Evolutionary conservation across 2,888 invertebrate genomes (phyloP).

Genomic region (Drosophila phalerata): DNA sequence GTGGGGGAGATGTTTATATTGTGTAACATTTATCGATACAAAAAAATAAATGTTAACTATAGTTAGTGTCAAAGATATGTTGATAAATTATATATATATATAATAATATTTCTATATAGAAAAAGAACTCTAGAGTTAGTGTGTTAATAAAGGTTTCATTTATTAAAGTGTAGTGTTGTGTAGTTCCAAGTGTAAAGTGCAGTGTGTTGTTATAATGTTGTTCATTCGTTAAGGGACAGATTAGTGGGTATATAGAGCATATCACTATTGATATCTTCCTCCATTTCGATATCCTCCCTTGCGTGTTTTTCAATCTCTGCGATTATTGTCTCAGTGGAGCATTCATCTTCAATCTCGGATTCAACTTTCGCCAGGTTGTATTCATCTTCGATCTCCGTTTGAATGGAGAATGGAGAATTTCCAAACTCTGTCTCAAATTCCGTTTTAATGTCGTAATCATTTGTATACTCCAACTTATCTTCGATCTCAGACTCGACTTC

Average conservation of each 20-base stretch:
- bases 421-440: not conserved
- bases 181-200: too few relatives aligned
- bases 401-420: not conserved
- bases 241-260: constrained; percentile 15
- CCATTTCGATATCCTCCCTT: constrained; percentile 2
- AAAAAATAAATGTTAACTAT: not conserved
- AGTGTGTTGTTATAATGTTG: not conserved
- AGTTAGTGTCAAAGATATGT: too few relatives aligned
- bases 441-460: not conserved
- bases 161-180: not conserved
- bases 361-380: not conserved
- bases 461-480: too few relatives aligned
- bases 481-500: not conserved
- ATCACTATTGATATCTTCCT: constrained; percentile 11
- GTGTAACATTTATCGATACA: not conserved
- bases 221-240: not conserved
- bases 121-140: not conserved
- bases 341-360: not conserved
- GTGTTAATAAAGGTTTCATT: not conserved
- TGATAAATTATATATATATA: too few relatives aligned
- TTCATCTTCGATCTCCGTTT: not conserved
- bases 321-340: not conserved
- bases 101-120: not conserved
- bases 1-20: not conserved
- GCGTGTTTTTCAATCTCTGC: not conserved